Conservation (phyloP, 1,140 invertebrate species). For the Mercenaria mercenaria region DNA sequence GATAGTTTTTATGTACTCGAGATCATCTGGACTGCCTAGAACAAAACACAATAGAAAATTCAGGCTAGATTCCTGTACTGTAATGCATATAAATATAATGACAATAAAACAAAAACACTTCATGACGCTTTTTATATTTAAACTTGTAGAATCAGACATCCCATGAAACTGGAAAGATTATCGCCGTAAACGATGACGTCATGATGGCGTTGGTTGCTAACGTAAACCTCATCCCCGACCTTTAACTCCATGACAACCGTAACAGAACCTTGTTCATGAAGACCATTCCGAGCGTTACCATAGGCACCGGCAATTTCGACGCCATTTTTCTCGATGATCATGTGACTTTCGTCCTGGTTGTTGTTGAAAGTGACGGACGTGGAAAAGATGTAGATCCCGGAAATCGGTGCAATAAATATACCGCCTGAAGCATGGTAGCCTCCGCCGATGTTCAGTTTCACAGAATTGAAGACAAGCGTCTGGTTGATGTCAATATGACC, state of each 20-base stretch:
- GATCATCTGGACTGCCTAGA: too few relatives aligned
- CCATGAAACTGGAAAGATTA: slow-evolving; percentile 12
- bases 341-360: neutral
- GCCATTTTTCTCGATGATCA: slow-evolving; percentile 5
- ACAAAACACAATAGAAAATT: too few relatives aligned
- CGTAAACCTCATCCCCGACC: neutral
- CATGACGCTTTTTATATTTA: too few relatives aligned
- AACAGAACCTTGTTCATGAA: slow-evolving; percentile 1
- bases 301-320: neutral
- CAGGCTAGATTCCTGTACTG: too few relatives aligned
- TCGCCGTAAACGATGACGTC: neutral
- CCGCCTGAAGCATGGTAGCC: neutral
- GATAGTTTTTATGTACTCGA: too few relatives aligned
- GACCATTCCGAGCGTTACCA: neutral
- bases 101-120: too few relatives aligned
- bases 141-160: neutral
- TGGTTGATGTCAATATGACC: neutral
- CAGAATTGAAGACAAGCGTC: neutral
- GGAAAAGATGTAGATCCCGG: slow-evolving; percentile 1
- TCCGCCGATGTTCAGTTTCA: neutral
- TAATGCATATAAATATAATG: too few relatives aligned
- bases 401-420: slow-evolving; percentile 6
- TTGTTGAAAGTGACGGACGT: neutral
- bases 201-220: neutral
- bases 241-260: neutral